Base-by-base conservation (phyloP, 2,113 vertebrate genomes). In the Zootoca vivipara region DNA sequence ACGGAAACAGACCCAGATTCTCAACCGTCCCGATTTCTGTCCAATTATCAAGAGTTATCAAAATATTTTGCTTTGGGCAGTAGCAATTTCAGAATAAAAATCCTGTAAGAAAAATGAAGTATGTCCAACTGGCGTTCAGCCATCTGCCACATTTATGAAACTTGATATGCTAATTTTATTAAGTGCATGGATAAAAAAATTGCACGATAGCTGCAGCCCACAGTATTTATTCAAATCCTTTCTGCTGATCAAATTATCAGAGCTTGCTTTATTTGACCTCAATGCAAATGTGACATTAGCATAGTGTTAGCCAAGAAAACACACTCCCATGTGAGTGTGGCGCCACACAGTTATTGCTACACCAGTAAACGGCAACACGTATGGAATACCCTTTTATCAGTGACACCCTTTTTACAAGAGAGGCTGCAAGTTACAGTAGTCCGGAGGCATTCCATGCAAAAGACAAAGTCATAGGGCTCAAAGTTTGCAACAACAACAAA, bases 131-230 rank as follows among this genome's bases (percentile, higher is more conserved):
- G 69, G 52, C 69, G 42, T 38, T 26, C 69, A 75, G 86, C 79
- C 58, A 65, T 35, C 28, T 2, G 52, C 20, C n/a, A 64, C 38
- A 35, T 65, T 87, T 87, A 64, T 46, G 38, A 82, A 46, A 42
- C 42, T 64, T 75, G 79, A 82, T 82, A 87, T 42, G 79, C 70
- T 82, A 82, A 87, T 75, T 62, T 65, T 33, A 82, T 82, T 82
- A 87, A 87, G 67, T 62, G 69, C 52, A 82, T 62, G 10, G 33
- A 33, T 82, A 35, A 82, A 58, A 58, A 81, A 73, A 42, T 24
- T 74, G 78, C 52, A 82, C 64, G 38, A 24, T 64, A 82, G 79
- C 26, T 82, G 13, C 56, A 87, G 56, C 15, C 79, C 69, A 35
- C n/a, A 82, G 24, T 82, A 58, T 42, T 81, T 74, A 87, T 82